Conservation (phyloP, 2,113 vertebrate species). For the Eidolon helvum region DNA sequence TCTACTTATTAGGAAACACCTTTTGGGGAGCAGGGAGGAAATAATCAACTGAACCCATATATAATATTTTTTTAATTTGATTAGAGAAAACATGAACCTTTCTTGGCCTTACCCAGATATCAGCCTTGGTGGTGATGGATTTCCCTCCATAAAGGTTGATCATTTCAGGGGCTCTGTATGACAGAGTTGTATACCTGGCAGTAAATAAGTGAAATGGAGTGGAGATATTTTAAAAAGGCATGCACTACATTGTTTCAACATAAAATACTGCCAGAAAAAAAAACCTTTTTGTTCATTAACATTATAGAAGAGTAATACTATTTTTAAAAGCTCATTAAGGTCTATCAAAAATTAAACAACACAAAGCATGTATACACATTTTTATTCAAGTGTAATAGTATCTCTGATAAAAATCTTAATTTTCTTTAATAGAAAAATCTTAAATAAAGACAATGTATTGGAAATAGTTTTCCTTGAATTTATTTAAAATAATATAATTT, state of each 20-base stretch:
- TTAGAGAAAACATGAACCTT: neutral
- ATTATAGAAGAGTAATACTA: constrained; percentile 5
- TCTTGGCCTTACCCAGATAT: constrained; percentile 94
- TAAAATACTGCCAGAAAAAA: neutral
- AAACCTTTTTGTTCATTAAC: neutral
- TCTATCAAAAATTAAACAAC: constrained; percentile 30
- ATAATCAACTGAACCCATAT: neutral
- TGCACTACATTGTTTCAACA: constrained; percentile 46
- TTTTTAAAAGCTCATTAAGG: constrained; percentile 32
- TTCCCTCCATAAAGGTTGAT: constrained; percentile 98
- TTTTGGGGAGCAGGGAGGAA: neutral
- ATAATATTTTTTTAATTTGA: neutral
- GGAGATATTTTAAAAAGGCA: neutral
- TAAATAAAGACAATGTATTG: constrained; percentile 6
- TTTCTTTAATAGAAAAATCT: constrained; percentile 34
- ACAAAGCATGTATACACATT: constrained; percentile 21
- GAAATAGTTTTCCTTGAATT: constrained; percentile 42
- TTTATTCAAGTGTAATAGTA: constrained; percentile 4
- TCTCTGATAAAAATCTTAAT: constrained; percentile 14
- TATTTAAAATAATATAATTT: constrained; percentile 27
- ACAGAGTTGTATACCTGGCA: constrained; percentile 96
- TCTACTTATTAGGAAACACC: neutral
- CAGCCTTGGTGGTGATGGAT: constrained; percentile 97
- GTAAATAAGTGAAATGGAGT: constrained; percentile 30
- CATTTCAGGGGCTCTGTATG: constrained; percentile 98